These are phyloP conservation scores for Ceyx cyanopectus DNA, from an alignment of 2,113 vertebrate genomes.

Conservation along the genomic window DNA sequence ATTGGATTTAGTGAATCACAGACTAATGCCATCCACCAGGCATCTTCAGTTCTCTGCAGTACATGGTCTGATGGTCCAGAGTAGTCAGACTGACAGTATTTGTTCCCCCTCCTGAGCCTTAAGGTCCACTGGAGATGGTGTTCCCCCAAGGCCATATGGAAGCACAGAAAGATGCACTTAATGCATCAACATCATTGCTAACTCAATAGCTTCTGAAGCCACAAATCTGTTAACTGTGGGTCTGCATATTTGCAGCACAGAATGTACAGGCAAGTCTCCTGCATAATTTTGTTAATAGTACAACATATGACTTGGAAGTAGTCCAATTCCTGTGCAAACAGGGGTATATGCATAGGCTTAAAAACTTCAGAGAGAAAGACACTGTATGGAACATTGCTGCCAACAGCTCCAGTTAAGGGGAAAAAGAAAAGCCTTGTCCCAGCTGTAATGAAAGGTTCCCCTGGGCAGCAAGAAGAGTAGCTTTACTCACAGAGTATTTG, in stretches of 20 bases:
- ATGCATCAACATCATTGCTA: neutral
- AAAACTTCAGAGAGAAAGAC: neutral
- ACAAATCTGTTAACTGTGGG: neutral
- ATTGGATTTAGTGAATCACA: neutral
- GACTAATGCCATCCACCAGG: neutral
- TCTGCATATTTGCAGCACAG: neutral
- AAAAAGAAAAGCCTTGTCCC: constrained; percentile 12
- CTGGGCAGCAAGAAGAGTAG: constrained; percentile 16
- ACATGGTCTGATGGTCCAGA: neutral
- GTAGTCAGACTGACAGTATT: neutral
- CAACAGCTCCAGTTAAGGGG: neutral
- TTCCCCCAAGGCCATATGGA: neutral
- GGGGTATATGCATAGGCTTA: neutral
- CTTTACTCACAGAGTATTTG: constrained; percentile 18
- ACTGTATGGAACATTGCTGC: neutral
- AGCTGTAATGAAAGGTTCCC: neutral
- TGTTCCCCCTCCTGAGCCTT: neutral
- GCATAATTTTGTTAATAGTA: neutral
- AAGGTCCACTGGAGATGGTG: neutral
- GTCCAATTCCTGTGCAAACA: neutral
- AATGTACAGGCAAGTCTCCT: neutral
- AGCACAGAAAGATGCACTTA: neutral
- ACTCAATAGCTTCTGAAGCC: neutral
- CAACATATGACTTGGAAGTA: neutral
- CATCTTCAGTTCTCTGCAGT: neutral